Base-by-base conservation (phyloP, 2,797 vertebrate species). In the Myiotriccus ornatus region DNA sequence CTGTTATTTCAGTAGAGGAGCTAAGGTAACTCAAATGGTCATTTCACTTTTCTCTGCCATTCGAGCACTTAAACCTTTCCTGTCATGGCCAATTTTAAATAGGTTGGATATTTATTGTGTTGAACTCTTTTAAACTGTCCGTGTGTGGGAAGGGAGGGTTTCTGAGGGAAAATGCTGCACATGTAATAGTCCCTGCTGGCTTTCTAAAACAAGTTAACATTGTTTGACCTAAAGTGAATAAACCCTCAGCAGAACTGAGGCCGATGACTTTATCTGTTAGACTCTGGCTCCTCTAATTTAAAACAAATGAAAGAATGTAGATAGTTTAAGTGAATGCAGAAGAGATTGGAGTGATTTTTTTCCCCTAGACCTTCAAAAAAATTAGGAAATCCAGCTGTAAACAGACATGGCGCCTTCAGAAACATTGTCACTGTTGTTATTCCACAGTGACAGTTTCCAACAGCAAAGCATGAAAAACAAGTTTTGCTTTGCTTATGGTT, bases 251-350 rank as follows among this genome's bases (percentile, higher is more conserved):
- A 96, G 70, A 92, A 92, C 80, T 64, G 87, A 88, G 67, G 55
- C 79, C 24, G 94, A 90, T 95, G 94, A 94, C 95, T 96, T 87
- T 97, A 95, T 95, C 93, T 91, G 62, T 90, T 93, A 96, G 79
- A 83, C 88, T 78, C 65, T 69, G 82, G 89, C 82, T 95, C 76
- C 84, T 78, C 69, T 96, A 96, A 96, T 96, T 92, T 94, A 90
- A 97, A 96, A 93, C 94, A 95, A 96, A 92, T 91, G 82, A 91
- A 95, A 87, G 82, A 94, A 90, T 86, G 65, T n/a, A 78, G 65
- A 96, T 75, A 81, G 65, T 64, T 85, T 59, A 92, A 89, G 65
- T 41, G 80, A 88, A 81, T 69, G 56, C 83, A 96, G 82, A 89
- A 89, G 56, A 91, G 39, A 81, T 24, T 56, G 59, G 37, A 89